These are phyloP conservation scores for Echeneis naucrates DNA, from an alignment of 2,797 vertebrate species.

Conservation along the genomic window DNA sequence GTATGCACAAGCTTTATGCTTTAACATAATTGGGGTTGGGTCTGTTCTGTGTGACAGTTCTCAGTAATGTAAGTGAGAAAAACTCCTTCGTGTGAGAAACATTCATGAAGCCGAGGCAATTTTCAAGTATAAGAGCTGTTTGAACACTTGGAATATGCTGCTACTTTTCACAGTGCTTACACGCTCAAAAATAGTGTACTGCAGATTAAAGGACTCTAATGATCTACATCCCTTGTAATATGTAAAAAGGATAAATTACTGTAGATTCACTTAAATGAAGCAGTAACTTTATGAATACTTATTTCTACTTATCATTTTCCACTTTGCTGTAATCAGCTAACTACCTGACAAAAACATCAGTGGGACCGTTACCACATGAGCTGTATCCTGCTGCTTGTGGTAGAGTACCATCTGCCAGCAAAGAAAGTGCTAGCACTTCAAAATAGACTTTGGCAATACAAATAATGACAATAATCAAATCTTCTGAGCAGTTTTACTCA, in stretches of 20 bases:
- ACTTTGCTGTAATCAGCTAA: slow-evolving; percentile 50
- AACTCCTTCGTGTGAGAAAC: slow-evolving; percentile 26
- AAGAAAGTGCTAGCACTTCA: slow-evolving; percentile 32
- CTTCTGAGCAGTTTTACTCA: slow-evolving; percentile 12
- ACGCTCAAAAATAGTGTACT: slow-evolving; percentile 31
- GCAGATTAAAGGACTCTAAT: slow-evolving; percentile 24
- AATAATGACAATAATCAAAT: slow-evolving; percentile 20
- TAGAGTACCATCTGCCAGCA: slow-evolving; percentile 39
- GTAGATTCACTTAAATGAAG: neutral
- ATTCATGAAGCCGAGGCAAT: slow-evolving; percentile 29
- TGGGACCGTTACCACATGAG: slow-evolving; percentile 43
- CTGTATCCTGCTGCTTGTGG: slow-evolving; percentile 48
- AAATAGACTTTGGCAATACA: neutral
- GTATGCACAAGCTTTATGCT: neutral
- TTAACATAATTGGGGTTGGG: slow-evolving; percentile 20
- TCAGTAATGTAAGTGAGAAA: slow-evolving; percentile 18
- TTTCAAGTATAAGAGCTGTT: slow-evolving; percentile 27
- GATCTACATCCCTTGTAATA: slow-evolving; percentile 22
- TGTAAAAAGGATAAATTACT: slow-evolving; percentile 24
- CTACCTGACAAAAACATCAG: slow-evolving; percentile 45
- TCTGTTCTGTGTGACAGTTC: slow-evolving; percentile 23
- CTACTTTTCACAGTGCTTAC: slow-evolving; percentile 23
- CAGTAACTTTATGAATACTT: slow-evolving; percentile 18
- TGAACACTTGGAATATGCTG: slow-evolving; percentile 9
- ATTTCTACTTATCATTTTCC: slow-evolving; percentile 30